Base-by-base conservation (phyloP, 2,113 vertebrate genomes). In the Triplophysa dalaica region DNA sequence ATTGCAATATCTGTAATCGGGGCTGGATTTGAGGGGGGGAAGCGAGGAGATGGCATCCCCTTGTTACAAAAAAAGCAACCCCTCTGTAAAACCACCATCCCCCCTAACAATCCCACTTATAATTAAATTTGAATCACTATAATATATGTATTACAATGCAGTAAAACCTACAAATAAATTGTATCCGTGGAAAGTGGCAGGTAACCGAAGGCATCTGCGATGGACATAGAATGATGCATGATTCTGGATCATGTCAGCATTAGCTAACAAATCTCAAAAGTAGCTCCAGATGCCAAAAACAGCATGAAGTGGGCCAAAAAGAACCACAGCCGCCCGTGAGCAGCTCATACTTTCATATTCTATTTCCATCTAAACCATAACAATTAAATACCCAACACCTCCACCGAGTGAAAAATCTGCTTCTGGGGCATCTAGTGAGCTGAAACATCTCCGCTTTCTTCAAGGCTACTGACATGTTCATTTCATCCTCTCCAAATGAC, bases 271-370 rank as follows among this genome's bases (percentile, higher is more conserved):
- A 84, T 75, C 58, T 81, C 62, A 45, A 74, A 60, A 24, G 41
- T 10, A 11, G 41, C 56, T 74, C 38, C 66, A 54, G 50, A 70
- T 26, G 68, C 81, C 81, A 81, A 81, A 60, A 83, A 70, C 74
- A 69, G 75, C 74, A 74, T 26, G 50, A 38, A 60, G 63, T 22
- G 22, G 58, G 48, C 66, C 41, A 69, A 65, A 3, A 77, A 72
- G 45, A 72, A 77, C n/a, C 67, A 58, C 24, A n/a, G 8, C 41
- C 64, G 70, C 50, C 76, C n/a, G 5, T 14, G 60, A 82, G 79
- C 79, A 48, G 38, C 54, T 41, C 80, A 82, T 82, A 76, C 70
- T 72, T 82, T 82, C 77, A 78, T 75, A 60, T 81, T 84, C 75
- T 69, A 77, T 84, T 84, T 72, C 80, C n/a, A 70, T 72, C 54